Base-by-base conservation (phyloP, 2,113 vertebrate species). In the Nymphicus hollandicus region DNA sequence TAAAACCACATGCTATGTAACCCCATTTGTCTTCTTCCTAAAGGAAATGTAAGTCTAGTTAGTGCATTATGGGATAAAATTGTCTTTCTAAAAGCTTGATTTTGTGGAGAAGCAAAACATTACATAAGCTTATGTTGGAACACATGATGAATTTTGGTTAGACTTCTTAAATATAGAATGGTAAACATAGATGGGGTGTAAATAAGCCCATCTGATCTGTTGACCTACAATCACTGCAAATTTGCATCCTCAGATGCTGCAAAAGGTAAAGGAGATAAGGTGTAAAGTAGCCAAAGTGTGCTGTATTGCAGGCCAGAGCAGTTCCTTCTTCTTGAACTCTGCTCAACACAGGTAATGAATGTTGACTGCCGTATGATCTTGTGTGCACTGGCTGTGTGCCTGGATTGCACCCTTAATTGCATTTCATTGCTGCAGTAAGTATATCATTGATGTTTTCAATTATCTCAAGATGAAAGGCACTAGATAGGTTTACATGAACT, bases 1-100 rank as follows among this genome's bases (percentile, higher is more conserved):
- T 95, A 17, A 93, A 92, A 79, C 87, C 77, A 81, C 83, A 92
- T 92, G 92, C 81, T 91, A 85, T 31, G 10, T 93, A 94, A 96
- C 91, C 77, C 88, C 41, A 72, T 96, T 96, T 96, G 77, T 86
- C 80, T 64, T 72, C 76, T 89, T 93, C 88, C 64, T 89, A 43
- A 86, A 91, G 83, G 80, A 93, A 81, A 93, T 86, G 19, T 22
- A 80, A 86, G 73, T 86, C 88, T 81, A 69, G 84, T 82, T 82
- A 79, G 53, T 88, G 60, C 28, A 35, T 86, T 84, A 79, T 35
- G 13, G 61, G 44, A 37, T 89, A 72, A 90, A 88, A 92, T 72
- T 82, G 81, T 90, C n/a, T 68, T 87, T 37, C 80, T 47, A 78
- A 73, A 66, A 73, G 53, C 64, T 65, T 69, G 70, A 78, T 35